Evolutionary conservation across 2,797 vertebrate species (phyloP).

Genomic region (Pachyuromys duprasi): DNA sequence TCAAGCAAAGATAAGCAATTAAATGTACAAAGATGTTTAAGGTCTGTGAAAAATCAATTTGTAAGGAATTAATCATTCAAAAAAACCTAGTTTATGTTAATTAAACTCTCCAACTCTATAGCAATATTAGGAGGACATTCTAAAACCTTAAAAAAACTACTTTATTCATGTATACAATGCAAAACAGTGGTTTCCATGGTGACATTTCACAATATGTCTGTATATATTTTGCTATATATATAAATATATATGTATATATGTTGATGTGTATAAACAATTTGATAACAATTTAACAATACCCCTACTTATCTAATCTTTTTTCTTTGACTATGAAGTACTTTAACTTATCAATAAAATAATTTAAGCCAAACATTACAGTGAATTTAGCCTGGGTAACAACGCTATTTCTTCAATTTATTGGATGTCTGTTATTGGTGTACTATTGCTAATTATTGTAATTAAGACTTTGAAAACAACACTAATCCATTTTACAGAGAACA

Average conservation of each 20-base stretch:
- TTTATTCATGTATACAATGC: not conserved
- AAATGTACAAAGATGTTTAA: not conserved
- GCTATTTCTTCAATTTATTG: not conserved
- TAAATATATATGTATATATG: not conserved
- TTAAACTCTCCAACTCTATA: not conserved
- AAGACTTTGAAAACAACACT: not conserved
- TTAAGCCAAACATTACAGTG: not conserved
- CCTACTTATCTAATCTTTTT: not conserved
- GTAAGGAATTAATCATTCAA: not conserved
- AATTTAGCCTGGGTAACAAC: not conserved
- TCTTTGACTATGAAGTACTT: not conserved
- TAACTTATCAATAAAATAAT: not conserved
- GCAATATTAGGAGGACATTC: not conserved
- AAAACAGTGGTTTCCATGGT: not conserved
- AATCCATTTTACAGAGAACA: not conserved
- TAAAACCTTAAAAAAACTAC: not conserved
- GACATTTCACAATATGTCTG: not conserved
- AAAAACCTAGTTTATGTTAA: not conserved
- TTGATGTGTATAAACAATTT: not conserved
- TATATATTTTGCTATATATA: not conserved
- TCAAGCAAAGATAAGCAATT: not conserved
- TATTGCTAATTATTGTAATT: conserved; percentile 4
- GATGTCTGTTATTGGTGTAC: not conserved
- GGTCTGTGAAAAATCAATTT: not conserved
- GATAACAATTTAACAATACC: not conserved